Evolutionary conservation across 2,113 vertebrate genomes (phyloP).

Genomic region (Phocoena phocoena): DNA sequence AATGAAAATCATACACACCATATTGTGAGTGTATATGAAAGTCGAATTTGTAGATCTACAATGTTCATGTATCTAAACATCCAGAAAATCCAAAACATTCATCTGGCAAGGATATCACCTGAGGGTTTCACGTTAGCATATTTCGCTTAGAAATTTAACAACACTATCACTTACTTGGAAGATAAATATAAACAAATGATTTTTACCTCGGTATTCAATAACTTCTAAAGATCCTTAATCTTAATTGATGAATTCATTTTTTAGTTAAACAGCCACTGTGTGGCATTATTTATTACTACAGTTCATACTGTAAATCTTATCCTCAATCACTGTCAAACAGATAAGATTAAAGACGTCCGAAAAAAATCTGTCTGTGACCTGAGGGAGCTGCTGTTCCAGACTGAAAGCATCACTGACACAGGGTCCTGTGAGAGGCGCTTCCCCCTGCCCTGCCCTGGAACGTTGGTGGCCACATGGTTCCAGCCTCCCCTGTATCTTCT

Average conservation of each 20-base stretch:
- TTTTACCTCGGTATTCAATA: neutral
- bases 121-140: neutral
- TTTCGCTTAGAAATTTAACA: neutral
- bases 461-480: fast-evolving
- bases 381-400: neutral
- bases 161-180: neutral
- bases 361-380: neutral
- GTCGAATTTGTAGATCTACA: neutral
- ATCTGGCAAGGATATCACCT: neutral
- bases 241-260: neutral
- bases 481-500: neutral
- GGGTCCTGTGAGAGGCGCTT: too few species aligned
- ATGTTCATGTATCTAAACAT: neutral
- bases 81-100: neutral
- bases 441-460: too few species aligned
- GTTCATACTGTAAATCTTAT: neutral
- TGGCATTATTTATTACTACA: neutral
- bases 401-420: neutral
- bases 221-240: neutral
- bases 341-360: neutral
- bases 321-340: neutral
- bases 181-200: neutral
- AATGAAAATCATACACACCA: fast-evolving
- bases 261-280: neutral
- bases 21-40: neutral